Evolutionary conservation across 2,888 invertebrate genomes (phyloP), one percentile per base, ranked within the genome.

Genomic region (Subacronicta megacephala): DNA sequence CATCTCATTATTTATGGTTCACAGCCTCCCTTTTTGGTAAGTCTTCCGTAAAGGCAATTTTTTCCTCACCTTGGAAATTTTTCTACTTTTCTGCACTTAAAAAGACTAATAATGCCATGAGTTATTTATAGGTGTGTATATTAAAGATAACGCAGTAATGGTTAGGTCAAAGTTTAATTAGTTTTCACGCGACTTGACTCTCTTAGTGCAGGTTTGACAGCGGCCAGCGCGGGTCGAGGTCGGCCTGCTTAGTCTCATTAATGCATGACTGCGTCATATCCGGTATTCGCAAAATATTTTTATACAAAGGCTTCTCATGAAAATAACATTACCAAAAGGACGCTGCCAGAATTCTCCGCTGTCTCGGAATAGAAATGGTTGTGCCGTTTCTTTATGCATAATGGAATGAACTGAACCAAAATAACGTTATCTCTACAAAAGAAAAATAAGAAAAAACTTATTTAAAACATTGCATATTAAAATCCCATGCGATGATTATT

Each of bases 81-180:
- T 67, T 70, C 41, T 62, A 66, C 54, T 69, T 18, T 38, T 59
- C 13, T 53, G 62, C 46, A 53, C 60, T 52, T 60, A 55, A 54
- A 46, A 66, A 53, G 45, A 52, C 47, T 65, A 58, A 55, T 62
- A 46, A 55, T 63, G 41, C 59, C 52, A 54, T 58, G 49, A 62
- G 45, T 61, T 64, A 69, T 66, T 62, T 59, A 61, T 53, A 58
- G 55, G 17, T 63, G 58, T 72, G 62, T 55, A 26, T 58, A 65
- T 56, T 50, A 43, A 49, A 59, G 62, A 66, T 77, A 62, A 66
- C 45, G 52, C 59, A 68, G 70, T 76, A 77, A 66, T 78, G 67
- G 75, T 57, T 67, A 81, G 87, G 85, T 88, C 86, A 86, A 81
- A 88, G 87, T 86, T 90, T 88, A 91, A 91, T 87, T 86, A 83